Evolutionary conservation across 2,888 invertebrate genomes (phyloP), one percentile per base, ranked within the genome.

Genomic region (Drosophila hamatofila): DNA sequence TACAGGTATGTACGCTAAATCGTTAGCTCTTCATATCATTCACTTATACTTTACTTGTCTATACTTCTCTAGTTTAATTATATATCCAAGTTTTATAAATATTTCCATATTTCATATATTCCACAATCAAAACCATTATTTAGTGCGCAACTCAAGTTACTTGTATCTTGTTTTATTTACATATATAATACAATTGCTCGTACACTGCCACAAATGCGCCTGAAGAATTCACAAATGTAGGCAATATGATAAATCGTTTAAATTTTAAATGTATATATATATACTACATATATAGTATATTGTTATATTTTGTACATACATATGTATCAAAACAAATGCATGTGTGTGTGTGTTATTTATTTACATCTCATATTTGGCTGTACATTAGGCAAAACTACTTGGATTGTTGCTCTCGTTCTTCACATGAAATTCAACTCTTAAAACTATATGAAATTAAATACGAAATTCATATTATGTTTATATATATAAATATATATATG

Each of bases 321-420:
- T 71, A 67, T 71, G 72, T 83, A 78, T 83, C 63, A 78, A 86
- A 72, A 74, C 79, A 86, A 83, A 81, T 78, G 75, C 78, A 72
- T 77, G 60, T 61, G 76, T 49, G 30, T 70, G n/a, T 48, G 48
- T 48, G 12, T 42, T 44, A 44, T 64, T 62, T 79, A 79, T 79
- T 81, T 81, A 79, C 79, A 79, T 75, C 52, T 77, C 25, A 14
- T 62, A 41, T 76, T 54, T 37, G 46, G 60, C 78, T 78, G 81
- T 78, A 81, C 78, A 78, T 64, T 64, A 73, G 73, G 60, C 59
- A 67, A 57, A 62, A 66, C 78, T 72, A 73, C 60, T 69, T 66
- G 59, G n/a, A 54, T 48, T 44, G 16, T 52, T 58, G 39, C 33
- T 42, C 42, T 39, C 39, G 46, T 71, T 49, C 41, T 65, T 59